Conservation (phyloP, 2,888 invertebrate species). For the Thecocarcelia acutangulata region DNA sequence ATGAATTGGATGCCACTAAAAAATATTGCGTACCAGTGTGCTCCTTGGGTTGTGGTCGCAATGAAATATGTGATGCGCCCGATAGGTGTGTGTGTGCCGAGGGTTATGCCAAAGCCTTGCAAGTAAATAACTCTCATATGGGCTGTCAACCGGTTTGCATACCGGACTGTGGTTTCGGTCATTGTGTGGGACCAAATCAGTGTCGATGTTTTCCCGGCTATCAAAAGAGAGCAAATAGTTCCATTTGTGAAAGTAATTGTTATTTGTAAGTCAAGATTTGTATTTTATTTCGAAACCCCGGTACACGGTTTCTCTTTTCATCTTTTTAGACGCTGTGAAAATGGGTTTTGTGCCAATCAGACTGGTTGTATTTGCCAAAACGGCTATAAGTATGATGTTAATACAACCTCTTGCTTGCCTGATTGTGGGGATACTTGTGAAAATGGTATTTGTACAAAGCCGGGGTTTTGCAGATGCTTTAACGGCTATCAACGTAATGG, state of each 20-base stretch:
- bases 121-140: constrained; percentile 63
- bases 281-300: not conserved
- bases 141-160: constrained; percentile 78
- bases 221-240: constrained; percentile 74
- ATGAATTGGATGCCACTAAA: constrained; percentile 79
- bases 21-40: constrained; percentile 83
- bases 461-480: constrained; percentile 80
- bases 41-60: constrained; percentile 83
- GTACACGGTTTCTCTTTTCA: not conserved
- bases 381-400: constrained; percentile 78
- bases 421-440: constrained; percentile 77
- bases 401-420: constrained; percentile 77
- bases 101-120: constrained; percentile 74
- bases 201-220: constrained; percentile 82
- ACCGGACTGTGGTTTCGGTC: constrained; percentile 80
- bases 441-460: constrained; percentile 80
- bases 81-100: constrained; percentile 82
- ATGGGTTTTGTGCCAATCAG: constrained; percentile 82
- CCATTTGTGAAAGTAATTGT: constrained; percentile 76
- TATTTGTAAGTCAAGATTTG: constrained; percentile 74
- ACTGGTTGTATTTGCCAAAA: constrained; percentile 82
- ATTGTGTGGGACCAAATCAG: constrained; percentile 81
- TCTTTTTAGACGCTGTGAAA: constrained; percentile 76
- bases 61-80: constrained; percentile 84
- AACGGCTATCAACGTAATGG: constrained; percentile 77